Evolutionary conservation across 2,113 vertebrate species (phyloP), one percentile per base, ranked within the genome.

Genomic region (Casuarius casuarius): DNA sequence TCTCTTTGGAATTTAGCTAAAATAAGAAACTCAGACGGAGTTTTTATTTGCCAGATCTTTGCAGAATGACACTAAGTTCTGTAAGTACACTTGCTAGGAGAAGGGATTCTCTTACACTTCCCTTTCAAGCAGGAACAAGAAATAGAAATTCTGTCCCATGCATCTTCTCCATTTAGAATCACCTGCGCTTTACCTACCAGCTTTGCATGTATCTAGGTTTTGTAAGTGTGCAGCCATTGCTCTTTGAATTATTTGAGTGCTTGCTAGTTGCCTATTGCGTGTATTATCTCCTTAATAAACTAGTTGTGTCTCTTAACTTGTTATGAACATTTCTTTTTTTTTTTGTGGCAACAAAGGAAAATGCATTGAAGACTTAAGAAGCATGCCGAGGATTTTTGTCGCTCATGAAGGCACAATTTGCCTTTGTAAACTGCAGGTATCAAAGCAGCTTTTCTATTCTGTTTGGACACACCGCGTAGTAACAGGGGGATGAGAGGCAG

Each of bases 401-500:
- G 95, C 93, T 97, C 94, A 87, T 90, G 96, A 97, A 94, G 95
- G 90, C 84, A 67, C 38, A 88, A 80, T 86, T 96, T 97, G 94
- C 96, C 97, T 97, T 97, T 94, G 96, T 97, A 95, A 98, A 97
- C 98, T 89, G 96, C 97, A 98, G 96, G 95, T 98, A 98, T 98
- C 98, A 97, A 98, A 98, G 98, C 93, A 96, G 94, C 85, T 98
- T 93, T 95, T 92, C 96, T 89, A 17, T 96, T 95, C 97, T 97
- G 93, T 98, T 98, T 97, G 97, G 97, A 96, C 98, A 97, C 90
- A 95, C 56, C 6, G 56, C 26, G 72, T 95, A 96, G 97, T 96
- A 97, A 97, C 76, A 95, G 95, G 97, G 90, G 97, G 97, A 97
- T 97, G 94, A 97, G 98, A 98, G 97, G 98, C 98, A 98, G 98